Percentiles rank a stretch among this genome's conserved stretches.
Evolutionary conservation across 2,888 invertebrate species (phyloP).

Genomic region (Lasioglossum malachurum): DNA sequence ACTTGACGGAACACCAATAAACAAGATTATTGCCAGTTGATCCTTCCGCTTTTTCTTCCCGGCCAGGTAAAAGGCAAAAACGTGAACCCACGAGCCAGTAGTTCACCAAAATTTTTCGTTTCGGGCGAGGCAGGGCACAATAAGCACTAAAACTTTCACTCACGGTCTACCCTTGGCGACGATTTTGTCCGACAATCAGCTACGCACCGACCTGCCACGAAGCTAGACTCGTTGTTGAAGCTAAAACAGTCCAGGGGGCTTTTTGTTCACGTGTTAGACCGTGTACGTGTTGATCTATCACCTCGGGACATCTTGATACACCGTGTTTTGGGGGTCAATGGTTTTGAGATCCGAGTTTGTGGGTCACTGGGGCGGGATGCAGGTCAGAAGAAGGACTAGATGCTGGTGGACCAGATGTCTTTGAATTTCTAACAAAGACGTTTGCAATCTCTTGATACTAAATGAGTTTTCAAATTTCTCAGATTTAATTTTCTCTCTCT

Average conservation of each 20-base stretch:
- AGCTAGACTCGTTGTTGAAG: background rate
- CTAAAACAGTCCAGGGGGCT: background rate
- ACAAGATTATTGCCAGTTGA: slow-evolving; percentile 54
- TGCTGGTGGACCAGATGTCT: background rate
- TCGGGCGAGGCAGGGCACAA: background rate
- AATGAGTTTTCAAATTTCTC: no score
- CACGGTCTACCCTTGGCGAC: background rate
- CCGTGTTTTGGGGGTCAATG: background rate
- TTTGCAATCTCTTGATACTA: no score
- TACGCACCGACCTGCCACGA: slow-evolving; percentile 1
- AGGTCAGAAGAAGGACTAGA: background rate
- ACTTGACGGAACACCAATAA: slow-evolving; percentile 33
- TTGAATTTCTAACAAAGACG: no score
- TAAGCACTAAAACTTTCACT: slow-evolving; percentile 49
- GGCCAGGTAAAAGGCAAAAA: slow-evolving; percentile 43
- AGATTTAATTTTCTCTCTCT: no score
- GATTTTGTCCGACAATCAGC: slow-evolving; percentile 24
- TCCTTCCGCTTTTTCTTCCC: slow-evolving; percentile 1
- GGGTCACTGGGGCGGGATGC: background rate
- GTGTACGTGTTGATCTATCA: background rate
- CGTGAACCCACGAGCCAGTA: slow-evolving; percentile 1
- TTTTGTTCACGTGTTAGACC: slow-evolving; percentile 11
- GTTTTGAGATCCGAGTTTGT: background rate
- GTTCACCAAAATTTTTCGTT: slow-evolving; percentile 8
- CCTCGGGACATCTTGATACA: background rate